Base-by-base conservation (phyloP, 1,140 invertebrate species). In the Cylas formicarius region DNA sequence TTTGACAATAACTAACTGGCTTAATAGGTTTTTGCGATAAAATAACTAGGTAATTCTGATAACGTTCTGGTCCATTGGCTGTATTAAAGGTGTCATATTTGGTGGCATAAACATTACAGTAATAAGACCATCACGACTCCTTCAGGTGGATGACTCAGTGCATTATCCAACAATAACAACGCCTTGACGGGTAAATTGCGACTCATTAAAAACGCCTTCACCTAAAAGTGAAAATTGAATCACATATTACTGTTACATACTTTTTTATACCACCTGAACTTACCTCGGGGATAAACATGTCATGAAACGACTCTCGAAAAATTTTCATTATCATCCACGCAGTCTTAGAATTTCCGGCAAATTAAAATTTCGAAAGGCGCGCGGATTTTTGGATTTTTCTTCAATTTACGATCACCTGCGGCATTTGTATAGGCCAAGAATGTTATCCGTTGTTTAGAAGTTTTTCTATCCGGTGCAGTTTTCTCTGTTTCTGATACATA, bases 381-480 rank as follows among this genome's bases (percentile, higher is more conserved):
- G 26, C 3, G 24, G 39, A 4, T 41, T 41, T 32, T 34, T 6
- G 10, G 27, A 3, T 32, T 41, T 41, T 41, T 19, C 28, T 4
- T 32, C 19, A 19, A 32, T 33, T 41, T 41, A 16, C 33, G 39
- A 4, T 11, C 10, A 4, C 18, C 36, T 10, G 21, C 20, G 5
- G 44, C 51, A 52, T 60, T 66, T 22, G 38, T 44, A 37, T 50
- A 63, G 11, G 51, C 10, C 31, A 57, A 44, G 16, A 60, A 42
- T 2, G 58, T 62, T 10, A 61, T 16, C 50, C 54, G 33, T 36
- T 59, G 49, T 36, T 60, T 60, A 34, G 50, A 47, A 17, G 47
- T 45, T 56, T 66, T 66, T 28, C 47, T 49, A 22, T 60, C 58
- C 37, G 44, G 42, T n/a, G 33, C 39, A 36, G 41, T 52, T 52